Percentiles rank a stretch among this genome's conserved stretches.
Conservation (phyloP, 2,113 vertebrate genomes). For the Ahaetulla prasina region DNA sequence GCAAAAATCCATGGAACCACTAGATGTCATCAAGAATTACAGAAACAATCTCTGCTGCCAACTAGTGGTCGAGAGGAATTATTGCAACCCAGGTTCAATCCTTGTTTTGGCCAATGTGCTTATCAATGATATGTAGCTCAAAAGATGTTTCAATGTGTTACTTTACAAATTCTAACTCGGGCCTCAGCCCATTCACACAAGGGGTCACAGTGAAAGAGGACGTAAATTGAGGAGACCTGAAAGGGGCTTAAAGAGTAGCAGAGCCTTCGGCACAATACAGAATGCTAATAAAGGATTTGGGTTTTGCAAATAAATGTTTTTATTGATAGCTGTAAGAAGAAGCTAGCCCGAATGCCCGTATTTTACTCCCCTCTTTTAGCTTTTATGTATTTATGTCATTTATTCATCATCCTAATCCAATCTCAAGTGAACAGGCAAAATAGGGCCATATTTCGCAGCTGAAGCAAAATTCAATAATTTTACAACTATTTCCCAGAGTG, state of each 20-base stretch:
- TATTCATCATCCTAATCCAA: background rate
- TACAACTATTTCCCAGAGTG: background rate
- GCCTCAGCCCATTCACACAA: background rate
- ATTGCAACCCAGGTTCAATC: background rate
- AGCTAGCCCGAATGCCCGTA: background rate
- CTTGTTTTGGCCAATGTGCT: background rate
- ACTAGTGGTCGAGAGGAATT: background rate
- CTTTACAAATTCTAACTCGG: background rate
- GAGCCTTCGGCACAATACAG: background rate
- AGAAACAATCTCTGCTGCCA: background rate
- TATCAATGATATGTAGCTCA: background rate
- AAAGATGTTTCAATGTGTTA: background rate
- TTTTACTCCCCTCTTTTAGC: background rate
- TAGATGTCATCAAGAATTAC: background rate
- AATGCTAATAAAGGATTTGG: background rate
- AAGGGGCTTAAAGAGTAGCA: background rate
- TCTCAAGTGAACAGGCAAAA: background rate
- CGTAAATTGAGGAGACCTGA: background rate
- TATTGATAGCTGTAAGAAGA: background rate
- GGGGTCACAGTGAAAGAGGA: background rate
- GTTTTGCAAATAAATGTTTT: background rate
- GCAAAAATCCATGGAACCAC: background rate
- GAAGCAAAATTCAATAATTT: background rate
- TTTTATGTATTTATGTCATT: background rate
- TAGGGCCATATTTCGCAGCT: background rate